phyloP scores from a whole-genome alignment of 2,888 invertebrate species.

The Amaurobius ferox region DNA sequence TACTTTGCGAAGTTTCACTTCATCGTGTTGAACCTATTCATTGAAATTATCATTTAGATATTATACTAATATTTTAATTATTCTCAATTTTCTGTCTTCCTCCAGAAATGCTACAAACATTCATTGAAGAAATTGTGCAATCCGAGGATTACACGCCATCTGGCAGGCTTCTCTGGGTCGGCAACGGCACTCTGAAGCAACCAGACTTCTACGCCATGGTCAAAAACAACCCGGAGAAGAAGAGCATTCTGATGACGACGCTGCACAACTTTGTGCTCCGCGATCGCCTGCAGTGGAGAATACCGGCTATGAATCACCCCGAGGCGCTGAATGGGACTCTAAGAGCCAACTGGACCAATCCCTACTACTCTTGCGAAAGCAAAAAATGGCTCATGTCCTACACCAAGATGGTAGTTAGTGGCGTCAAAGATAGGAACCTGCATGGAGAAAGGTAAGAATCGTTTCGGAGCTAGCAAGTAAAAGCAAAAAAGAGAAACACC shows the following conservation, averaged over 20 bases:
- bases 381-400: constrained; percentile 91
- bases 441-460: constrained; percentile 15
- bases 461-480: too few relatives aligned
- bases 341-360: constrained; percentile 84
- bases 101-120: constrained; percentile 60
- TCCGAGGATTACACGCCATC: constrained; percentile 55
- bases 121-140: constrained; percentile 60
- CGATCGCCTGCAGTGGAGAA: constrained; percentile 41
- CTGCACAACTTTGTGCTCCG: constrained; percentile 33
- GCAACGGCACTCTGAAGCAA: constrained; percentile 56
- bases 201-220: constrained; percentile 53
- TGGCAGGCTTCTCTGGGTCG: constrained; percentile 54
- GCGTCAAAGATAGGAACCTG: constrained; percentile 15
- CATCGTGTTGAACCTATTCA: too few relatives aligned
- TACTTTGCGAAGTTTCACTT: too few relatives aligned
- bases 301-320: constrained; percentile 31
- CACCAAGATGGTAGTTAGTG: constrained; percentile 80
- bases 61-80: too few relatives aligned
- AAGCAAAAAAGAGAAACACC: too few relatives aligned
- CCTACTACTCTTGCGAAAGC: constrained; percentile 89
- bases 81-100: too few relatives aligned
- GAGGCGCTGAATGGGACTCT: neutral
- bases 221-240: constrained; percentile 31
- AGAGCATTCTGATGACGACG: constrained; percentile 19
- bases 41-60: too few relatives aligned